Base-by-base conservation (phyloP, 2,888 invertebrate genomes). In the Fragum sueziense region DNA sequence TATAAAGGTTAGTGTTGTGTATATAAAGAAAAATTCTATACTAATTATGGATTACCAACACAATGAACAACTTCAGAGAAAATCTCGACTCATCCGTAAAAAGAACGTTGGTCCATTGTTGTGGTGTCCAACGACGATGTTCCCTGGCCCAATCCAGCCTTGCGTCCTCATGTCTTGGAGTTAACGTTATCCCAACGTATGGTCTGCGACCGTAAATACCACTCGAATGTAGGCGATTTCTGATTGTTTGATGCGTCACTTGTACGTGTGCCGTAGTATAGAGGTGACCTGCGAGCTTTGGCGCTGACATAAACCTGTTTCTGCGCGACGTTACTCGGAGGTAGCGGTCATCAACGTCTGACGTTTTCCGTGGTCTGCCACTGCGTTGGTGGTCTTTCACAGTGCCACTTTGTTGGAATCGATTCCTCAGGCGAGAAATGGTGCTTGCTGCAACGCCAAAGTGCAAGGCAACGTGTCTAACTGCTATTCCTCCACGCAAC, bases 271-370 rank as follows among this genome's bases (percentile, higher is more conserved):
- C 7, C n/a, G 54, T 54, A 11, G 7, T n/a, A 20, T 54, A 54
- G 20, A 54, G 6, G n/a, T 20, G 11, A 20, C 25, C 25, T 7
- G 54, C 54, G 20, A 54, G 11, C 20, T 54, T 54, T 25, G n/a
- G 61, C 11, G 61, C 61, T 17, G 29, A 61, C 61, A 61, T 61
- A 29, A 61, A 61, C 29, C 61, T 61, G 61, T 61, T 61, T 31
- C 61, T 7, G 4, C 61, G 27, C 7, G 61, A 61, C 25, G 61
- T 61, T 9, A 61, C 61, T 29, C 29, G 7, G 27, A 61, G 14
- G 20, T 61, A 61, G 61, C 61, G 31, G 27, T 11, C 61, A 27
- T 61, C 61, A 27, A 61, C 27, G 31, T 61, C 31, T 25, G 4
- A 25, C 27, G 61, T 61, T 37, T 37, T 37, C 14, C 37, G 37